Percentiles rank a stretch among this genome's conserved stretches.
phyloP scores from a whole-genome alignment of 1,140 invertebrate species.

The Drosophila bipectinata region DNA sequence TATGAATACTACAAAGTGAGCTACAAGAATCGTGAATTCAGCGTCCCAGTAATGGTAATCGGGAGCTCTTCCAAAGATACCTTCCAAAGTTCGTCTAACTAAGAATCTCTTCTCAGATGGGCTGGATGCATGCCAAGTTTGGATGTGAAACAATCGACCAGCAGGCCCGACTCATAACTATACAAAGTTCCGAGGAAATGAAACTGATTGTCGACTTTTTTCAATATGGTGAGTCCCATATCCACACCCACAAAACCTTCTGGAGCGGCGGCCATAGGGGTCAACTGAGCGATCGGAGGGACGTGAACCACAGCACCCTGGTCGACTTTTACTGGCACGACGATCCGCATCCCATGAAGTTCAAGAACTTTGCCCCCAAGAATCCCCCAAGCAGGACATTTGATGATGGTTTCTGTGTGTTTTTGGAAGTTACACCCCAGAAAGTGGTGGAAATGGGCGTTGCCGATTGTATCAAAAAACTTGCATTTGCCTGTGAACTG shows the following conservation, averaged over 20 bases:
- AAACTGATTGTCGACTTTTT: constrained; percentile 27
- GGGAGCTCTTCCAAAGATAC: too few relatives aligned
- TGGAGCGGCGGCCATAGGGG: constrained; percentile 64
- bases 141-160: constrained; percentile 54
- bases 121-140: constrained; percentile 52
- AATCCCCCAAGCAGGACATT: not conserved
- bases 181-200: constrained; percentile 34
- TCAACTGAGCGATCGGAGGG: constrained; percentile 2
- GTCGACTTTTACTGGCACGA: constrained; percentile 53
- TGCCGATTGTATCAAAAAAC: constrained; percentile 19
- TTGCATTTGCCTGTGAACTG: constrained; percentile 54
- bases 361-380: constrained; percentile 40
- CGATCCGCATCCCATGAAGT: constrained; percentile 51
- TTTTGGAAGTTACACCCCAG: constrained; percentile 27
- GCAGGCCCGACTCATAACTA: constrained; percentile 26
- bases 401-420: constrained; percentile 41
- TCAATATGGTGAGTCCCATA: constrained; percentile 21
- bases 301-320: constrained; percentile 21
- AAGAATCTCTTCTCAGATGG: constrained; percentile 28
- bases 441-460: constrained; percentile 38
- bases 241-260: constrained; percentile 31
- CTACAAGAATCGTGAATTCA: constrained; percentile 53
- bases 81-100: not conserved
- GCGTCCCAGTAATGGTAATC: constrained; percentile 54
- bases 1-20: constrained; percentile 57